phyloP scores from a whole-genome alignment of 2,113 vertebrate species.

The Oryzias melastigma region DNA sequence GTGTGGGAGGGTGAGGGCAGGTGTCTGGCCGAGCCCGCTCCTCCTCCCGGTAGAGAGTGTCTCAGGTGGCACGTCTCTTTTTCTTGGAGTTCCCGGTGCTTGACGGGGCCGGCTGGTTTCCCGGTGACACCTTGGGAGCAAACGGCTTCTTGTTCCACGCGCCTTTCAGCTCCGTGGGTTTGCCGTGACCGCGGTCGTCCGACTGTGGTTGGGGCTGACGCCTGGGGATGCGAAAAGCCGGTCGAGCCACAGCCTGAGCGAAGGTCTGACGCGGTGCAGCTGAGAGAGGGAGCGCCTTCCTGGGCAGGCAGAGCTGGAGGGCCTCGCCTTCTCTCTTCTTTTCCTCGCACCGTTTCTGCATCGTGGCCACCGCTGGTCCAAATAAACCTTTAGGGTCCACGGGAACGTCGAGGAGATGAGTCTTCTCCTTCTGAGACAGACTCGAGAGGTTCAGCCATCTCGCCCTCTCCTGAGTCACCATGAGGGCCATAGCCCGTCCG shows the following conservation, averaged over 20 bases:
- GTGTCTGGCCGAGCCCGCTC: too few species aligned
- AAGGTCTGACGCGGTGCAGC: not conserved
- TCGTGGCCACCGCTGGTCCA: not conserved
- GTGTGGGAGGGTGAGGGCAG: too few species aligned
- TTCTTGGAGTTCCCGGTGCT: not conserved
- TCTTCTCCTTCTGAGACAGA: not conserved
- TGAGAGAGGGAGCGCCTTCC: not conserved
- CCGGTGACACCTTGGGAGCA: not conserved
- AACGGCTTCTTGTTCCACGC: not conserved
- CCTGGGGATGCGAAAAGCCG: too few species aligned
- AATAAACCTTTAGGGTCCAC: not conserved
- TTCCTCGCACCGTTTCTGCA: not conserved
- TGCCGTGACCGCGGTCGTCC: not conserved
- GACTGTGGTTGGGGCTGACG: too few species aligned
- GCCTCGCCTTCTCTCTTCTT: not conserved
- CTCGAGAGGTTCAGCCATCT: not conserved
- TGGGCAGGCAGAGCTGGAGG: not conserved
- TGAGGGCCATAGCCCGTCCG: not conserved
- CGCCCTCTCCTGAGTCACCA: not conserved
- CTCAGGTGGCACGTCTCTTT: too few species aligned
- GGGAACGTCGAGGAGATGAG: not conserved
- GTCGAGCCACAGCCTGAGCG: not conserved
- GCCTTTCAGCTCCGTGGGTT: not conserved
- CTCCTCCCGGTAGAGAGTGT: too few species aligned
- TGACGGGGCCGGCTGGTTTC: not conserved